Evolutionary conservation across 2,888 invertebrate species (phyloP).

Genomic region (Plagodis pulveraria): DNA sequence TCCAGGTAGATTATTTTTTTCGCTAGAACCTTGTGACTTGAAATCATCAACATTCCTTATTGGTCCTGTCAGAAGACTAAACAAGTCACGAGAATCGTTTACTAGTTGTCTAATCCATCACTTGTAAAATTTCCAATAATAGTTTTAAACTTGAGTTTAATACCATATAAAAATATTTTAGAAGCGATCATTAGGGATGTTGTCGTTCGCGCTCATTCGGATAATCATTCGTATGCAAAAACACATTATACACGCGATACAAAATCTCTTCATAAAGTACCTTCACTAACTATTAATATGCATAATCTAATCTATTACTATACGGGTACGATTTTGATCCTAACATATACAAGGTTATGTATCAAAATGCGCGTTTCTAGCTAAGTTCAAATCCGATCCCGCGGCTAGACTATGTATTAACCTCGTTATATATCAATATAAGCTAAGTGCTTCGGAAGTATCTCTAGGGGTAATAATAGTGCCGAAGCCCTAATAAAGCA

Average conservation of each 20-base stretch:
- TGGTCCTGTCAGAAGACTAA: conserved; percentile 27
- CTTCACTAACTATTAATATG: conserved; percentile 61
- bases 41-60: conserved; percentile 30
- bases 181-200: conserved; percentile 28
- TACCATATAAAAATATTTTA: conserved; percentile 26
- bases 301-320: conserved; percentile 56
- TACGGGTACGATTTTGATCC: conserved; percentile 44
- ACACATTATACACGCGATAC: conserved; percentile 65
- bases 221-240: conserved; percentile 63
- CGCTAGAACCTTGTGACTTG: conserved; percentile 42
- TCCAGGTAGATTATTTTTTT: conserved; percentile 30
- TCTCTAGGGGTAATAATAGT: conserved; percentile 21
- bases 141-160: conserved; percentile 26
- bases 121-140: conserved; percentile 26
- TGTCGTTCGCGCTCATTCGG: conserved; percentile 25
- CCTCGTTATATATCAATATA: conserved; percentile 51
- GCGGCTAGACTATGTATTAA: conserved; percentile 48
- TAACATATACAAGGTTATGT: conserved; percentile 20
- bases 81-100: conserved; percentile 31
- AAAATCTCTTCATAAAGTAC: conserved; percentile 72
- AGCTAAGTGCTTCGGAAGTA: conserved; percentile 60
- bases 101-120: conserved; percentile 29
- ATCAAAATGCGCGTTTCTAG: conserved; percentile 17
- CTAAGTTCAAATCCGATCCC: conserved; percentile 40
- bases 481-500: conserved; percentile 22